Base-by-base conservation (phyloP, 1,140 invertebrate species). In the Euura lappo region DNA sequence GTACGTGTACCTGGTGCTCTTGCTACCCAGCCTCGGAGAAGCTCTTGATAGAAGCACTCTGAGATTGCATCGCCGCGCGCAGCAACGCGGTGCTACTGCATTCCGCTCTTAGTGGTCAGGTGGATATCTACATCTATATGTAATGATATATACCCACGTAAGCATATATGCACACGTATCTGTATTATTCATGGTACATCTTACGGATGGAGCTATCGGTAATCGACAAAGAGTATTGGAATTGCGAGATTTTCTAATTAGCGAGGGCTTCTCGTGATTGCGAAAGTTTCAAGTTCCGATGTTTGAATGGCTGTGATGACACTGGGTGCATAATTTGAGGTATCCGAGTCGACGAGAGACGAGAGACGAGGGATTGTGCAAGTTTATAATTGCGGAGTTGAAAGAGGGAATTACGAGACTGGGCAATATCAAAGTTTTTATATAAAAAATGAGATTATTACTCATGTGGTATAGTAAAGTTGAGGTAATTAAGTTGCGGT, bases 41-140 rank as follows among this genome's bases (percentile, higher is more conserved):
- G 51, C 51, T 60, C 51, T 60, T 60, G 51, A 60, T 60, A 60
- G 51, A 60, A 60, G 51, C 13, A 60, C 51, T 60, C 51, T 60
- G 51, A 60, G 51, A 60, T 60, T 60, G 51, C 2, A 60, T 60
- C 51, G 51, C 51, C 51, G 51, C 51, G 13, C 10, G 8, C 51
- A 60, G 51, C 51, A 60, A 60, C 51, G 51, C 51, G 51, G 51
- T 60, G 51, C 51, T 60, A 60, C 51, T 60, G 51, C 51, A 60
- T 60, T 60, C 51, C 51, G 51, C 51, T 60, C 51, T 60, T 60
- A 60, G 51, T n/a, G 6, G 51, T 60, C 51, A 60, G 51, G 51
- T 60, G 51, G 8, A 60, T 60, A 60, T 60, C 51, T 60, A 8
- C 51, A 60, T 60, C 51, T 60, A 60, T 60, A 60, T 60, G 51